These are phyloP conservation scores for Dolichoris vasculosae DNA, from an alignment of 1,140 invertebrate species.

Conservation along the genomic window DNA sequence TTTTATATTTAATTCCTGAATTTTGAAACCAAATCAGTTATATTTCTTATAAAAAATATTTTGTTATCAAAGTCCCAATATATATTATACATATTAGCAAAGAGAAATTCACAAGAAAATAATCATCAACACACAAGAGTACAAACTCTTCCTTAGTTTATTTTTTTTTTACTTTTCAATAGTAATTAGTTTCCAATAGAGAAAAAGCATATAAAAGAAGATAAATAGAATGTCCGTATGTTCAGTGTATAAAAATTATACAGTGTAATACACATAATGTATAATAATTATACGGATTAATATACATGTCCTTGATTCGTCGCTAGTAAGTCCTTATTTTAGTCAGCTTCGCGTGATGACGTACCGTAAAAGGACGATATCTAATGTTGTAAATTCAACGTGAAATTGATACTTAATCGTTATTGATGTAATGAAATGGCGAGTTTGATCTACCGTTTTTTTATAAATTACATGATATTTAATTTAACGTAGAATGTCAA, in stretches of 20 bases:
- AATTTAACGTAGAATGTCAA: not conserved
- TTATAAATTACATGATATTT: not conserved
- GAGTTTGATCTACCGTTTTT: too few species aligned
- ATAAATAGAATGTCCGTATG: not conserved
- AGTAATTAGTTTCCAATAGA: not conserved
- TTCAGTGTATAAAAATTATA: not conserved
- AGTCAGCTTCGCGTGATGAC: not conserved
- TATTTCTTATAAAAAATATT: not conserved
- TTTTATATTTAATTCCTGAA: not conserved
- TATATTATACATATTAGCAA: slow-evolving; percentile 5
- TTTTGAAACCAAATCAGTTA: not conserved
- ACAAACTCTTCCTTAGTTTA: not conserved
- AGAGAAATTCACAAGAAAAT: not conserved
- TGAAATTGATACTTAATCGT: not conserved
- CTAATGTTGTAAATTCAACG: not conserved
- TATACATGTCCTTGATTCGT: not conserved
- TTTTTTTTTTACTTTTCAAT: not conserved
- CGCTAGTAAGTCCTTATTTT: not conserved
- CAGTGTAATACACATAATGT: too few species aligned
- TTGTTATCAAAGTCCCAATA: not conserved
- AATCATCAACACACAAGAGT: not conserved
- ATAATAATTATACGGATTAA: not conserved
- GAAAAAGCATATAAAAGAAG: not conserved
- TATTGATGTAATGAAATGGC: not conserved
- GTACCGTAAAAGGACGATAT: not conserved